These are phyloP conservation scores for Cactoblastis cactorum DNA, from an alignment of 2,888 invertebrate genomes.

Conservation along the genomic window DNA sequence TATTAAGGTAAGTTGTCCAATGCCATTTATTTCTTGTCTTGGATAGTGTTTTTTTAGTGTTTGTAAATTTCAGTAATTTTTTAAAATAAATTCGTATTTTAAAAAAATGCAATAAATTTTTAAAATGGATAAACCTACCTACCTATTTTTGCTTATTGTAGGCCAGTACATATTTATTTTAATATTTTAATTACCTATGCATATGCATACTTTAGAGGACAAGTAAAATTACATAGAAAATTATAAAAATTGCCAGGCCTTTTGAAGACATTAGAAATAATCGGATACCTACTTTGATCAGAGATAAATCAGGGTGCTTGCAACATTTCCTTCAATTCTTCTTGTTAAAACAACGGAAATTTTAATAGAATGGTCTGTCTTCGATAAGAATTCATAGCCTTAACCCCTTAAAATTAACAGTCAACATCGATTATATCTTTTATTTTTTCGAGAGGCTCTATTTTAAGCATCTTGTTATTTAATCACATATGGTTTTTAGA, in stretches of 20 bases:
- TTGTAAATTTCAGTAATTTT: no score
- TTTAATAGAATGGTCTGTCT: not conserved
- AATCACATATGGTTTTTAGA: constrained; percentile 24
- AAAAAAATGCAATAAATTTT: no score
- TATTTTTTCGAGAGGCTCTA: not conserved
- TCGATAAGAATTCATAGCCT: constrained; percentile 2
- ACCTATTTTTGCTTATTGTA: no score
- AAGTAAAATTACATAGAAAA: no score
- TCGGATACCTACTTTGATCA: constrained; percentile 27
- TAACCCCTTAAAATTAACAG: not conserved
- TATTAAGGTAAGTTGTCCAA: constrained; percentile 89
- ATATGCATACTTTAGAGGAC: no score
- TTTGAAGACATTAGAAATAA: constrained; percentile 22
- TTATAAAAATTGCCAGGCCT: no score
- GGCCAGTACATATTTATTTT: no score
- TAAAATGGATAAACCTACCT: no score
- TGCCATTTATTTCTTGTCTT: no score
- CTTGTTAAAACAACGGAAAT: constrained; percentile 14
- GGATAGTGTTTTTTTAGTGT: no score
- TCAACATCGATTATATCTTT: not conserved
- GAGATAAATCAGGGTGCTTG: constrained; percentile 28
- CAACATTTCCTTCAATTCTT: constrained; percentile 36
- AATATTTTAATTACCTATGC: no score
- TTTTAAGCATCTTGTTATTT: not conserved
- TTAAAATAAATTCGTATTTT: no score